These are phyloP conservation scores for Potorous gilbertii DNA, from an alignment of 2,797 vertebrate genomes.

Conservation along the genomic window DNA sequence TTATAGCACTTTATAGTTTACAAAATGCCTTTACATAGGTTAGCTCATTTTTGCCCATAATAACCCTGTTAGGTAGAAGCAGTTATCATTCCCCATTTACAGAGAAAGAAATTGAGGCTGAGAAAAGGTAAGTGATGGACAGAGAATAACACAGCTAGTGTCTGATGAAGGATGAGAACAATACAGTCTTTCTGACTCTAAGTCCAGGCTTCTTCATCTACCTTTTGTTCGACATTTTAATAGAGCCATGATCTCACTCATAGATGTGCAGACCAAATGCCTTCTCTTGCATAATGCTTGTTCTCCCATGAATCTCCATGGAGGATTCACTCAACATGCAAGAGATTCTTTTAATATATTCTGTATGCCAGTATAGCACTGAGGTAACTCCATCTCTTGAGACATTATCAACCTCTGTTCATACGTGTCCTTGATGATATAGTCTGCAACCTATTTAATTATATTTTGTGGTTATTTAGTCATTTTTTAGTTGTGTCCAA, in stretches of 20 bases:
- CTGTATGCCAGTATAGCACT: not conserved
- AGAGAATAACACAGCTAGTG: not conserved
- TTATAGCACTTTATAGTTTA: not conserved
- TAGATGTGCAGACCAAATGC: too few relatives aligned
- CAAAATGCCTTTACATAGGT: not conserved
- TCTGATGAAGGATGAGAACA: not conserved
- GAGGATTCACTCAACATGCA: not conserved
- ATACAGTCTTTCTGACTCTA: not conserved
- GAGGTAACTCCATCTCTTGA: not conserved
- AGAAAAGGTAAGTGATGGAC: not conserved
- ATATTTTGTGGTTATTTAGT: not conserved
- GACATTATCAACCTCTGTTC: not conserved
- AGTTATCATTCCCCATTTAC: not conserved
- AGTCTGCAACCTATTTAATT: not conserved
- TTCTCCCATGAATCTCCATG: not conserved
- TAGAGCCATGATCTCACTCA: not conserved
- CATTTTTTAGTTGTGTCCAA: not conserved
- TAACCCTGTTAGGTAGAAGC: not conserved
- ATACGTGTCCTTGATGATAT: not conserved
- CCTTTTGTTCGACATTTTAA: not conserved
- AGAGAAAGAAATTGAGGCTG: not conserved
- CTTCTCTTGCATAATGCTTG: not conserved
- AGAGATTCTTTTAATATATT: not conserved
- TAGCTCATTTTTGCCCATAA: not conserved
- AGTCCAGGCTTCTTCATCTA: not conserved